These are phyloP conservation scores for Galbula dea DNA, from an alignment of 2,113 vertebrate genomes.

Conservation along the genomic window DNA sequence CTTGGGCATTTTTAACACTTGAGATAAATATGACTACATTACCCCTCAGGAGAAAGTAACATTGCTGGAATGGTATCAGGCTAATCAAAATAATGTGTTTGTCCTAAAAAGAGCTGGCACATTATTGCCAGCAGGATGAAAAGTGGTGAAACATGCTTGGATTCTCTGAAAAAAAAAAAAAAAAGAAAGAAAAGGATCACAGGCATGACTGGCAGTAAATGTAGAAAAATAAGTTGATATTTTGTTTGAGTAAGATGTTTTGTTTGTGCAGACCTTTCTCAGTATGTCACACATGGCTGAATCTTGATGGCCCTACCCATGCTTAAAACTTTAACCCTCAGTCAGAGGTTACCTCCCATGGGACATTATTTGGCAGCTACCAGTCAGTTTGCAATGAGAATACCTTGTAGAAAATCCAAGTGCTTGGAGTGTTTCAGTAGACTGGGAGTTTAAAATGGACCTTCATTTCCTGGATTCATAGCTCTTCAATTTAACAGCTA, in stretches of 20 bases:
- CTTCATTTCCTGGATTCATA: background rate
- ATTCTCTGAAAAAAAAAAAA: background rate
- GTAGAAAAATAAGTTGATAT: background rate
- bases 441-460: background rate
- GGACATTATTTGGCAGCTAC: background rate
- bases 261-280: background rate
- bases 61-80: background rate
- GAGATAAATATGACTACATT: background rate
- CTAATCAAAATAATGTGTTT: constrained; percentile 1
- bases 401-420: background rate
- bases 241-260: background rate
- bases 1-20: constrained; percentile 17
- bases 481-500: background rate
- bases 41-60: background rate
- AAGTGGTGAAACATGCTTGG: background rate
- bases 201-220: background rate
- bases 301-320: background rate
- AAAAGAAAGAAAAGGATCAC: background rate
- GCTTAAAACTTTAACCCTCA: constrained; percentile 7
- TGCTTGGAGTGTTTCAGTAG: background rate
- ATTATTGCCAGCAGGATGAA: constrained; percentile 9
- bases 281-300: background rate
- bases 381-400: background rate
- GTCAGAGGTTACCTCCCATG: background rate
- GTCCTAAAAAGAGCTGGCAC: constrained; percentile 6